Evolutionary conservation across 2,888 invertebrate genomes (phyloP).

Genomic region (Syrphus vitripennis): DNA sequence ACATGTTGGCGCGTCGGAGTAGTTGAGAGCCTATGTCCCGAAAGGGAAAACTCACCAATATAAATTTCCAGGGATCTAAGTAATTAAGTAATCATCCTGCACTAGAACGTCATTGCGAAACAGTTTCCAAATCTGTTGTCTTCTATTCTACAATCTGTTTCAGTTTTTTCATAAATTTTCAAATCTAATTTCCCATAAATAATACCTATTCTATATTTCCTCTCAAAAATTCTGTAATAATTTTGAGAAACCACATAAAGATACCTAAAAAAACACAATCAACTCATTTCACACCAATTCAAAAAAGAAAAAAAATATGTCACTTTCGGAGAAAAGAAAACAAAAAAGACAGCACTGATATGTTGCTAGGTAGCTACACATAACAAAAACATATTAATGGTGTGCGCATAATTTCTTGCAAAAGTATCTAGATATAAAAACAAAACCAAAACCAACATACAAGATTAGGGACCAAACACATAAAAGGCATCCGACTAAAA

Average conservation of each 20-base stretch:
- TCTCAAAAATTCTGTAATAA: no score
- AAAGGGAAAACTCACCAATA: no score
- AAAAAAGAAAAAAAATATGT: neutral
- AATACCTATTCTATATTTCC: no score
- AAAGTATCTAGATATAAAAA: constrained; percentile 23
- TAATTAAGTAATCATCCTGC: no score
- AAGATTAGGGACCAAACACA: constrained; percentile 61
- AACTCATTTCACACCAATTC: neutral
- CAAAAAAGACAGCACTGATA: neutral
- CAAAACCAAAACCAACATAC: constrained; percentile 37
- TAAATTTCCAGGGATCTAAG: no score
- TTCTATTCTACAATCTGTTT: no score
- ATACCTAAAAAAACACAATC: neutral
- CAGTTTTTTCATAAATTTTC: no score
- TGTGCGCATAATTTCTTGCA: constrained; percentile 17
- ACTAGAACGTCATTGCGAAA: no score
- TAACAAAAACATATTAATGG: neutral
- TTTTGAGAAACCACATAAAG: neutral
- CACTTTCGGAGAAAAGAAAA: neutral
- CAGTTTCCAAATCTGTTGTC: no score
- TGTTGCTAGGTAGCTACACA: neutral
- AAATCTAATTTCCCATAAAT: no score
- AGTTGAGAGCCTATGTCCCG: no score
- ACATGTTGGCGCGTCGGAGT: no score
- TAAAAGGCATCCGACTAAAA: constrained; percentile 59